A percentile compares a stretch with the other conserved stretches of the same genome.
Conservation (phyloP, 2,113 vertebrate genomes). For the Heliornis fulica region DNA sequence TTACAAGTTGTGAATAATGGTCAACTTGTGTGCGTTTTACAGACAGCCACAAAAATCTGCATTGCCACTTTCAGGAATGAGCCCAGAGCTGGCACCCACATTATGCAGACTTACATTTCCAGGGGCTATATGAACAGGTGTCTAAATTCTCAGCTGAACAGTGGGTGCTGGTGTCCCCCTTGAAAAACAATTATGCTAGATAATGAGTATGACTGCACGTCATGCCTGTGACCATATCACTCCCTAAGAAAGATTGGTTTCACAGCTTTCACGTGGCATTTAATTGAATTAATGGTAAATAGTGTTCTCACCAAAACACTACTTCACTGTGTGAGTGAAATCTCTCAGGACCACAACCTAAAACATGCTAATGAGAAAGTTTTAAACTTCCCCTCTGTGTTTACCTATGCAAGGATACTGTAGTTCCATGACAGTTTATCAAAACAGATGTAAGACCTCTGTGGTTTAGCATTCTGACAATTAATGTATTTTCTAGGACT, state of each 20-base stretch:
- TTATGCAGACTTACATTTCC: neutral
- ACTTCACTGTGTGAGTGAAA: constrained; percentile 32
- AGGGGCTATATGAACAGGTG: constrained; percentile 45
- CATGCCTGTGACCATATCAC: neutral
- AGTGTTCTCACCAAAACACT: constrained; percentile 42
- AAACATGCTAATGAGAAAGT: constrained; percentile 51
- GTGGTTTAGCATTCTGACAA: constrained; percentile 21
- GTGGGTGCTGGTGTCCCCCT: neutral
- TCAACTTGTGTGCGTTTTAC: constrained; percentile 44
- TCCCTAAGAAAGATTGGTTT: constrained; percentile 19
- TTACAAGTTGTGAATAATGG: constrained; percentile 54
- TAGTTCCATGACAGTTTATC: constrained; percentile 20
- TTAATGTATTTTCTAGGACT: neutral
- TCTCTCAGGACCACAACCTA: constrained; percentile 9
- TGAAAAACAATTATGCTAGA: neutral
- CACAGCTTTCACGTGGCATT: constrained; percentile 17
- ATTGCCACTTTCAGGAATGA: constrained; percentile 31
- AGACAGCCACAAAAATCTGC: constrained; percentile 45
- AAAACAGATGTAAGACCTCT: neutral
- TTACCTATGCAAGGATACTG: constrained; percentile 31
- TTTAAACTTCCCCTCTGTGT: constrained; percentile 27
- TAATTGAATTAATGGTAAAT: constrained; percentile 36
- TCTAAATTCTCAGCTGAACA: constrained; percentile 27
- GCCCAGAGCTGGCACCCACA: neutral
- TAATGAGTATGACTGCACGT: neutral